Evolutionary conservation across 1,140 invertebrate species (phyloP), one percentile per base, ranked within the genome.

Genomic region (Lepidurus arcticus): DNA sequence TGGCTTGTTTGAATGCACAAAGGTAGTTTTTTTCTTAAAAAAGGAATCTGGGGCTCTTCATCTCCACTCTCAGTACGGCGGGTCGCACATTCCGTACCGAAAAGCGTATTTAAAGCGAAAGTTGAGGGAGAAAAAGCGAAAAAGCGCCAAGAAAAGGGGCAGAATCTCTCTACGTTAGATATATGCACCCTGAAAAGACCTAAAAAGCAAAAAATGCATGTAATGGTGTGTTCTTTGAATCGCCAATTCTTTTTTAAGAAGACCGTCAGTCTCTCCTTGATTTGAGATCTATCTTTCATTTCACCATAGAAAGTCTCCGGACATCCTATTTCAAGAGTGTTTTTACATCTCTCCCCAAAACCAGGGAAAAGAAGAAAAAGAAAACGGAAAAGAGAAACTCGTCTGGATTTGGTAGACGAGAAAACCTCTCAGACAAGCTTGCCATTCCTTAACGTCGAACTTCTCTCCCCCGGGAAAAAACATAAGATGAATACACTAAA

Each of bases 261-360:
- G 53, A 65, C 53, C 53, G 53, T 65, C 53, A 65, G 53, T 65
- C 53, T 65, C 13, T 65, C 53, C 53, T 65, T 65, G 53, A 65
- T 65, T 65, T 65, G 53, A 21, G 53, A 65, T 65, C 53, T 65
- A 65, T 65, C 53, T 65, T 65, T 65, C 53, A 65, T 16, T 65
- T 65, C 13, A 13, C 53, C 13, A 65, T 65, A n/a, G 53, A 65
- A 21, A 65, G 53, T 65, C 6, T 65, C 53, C 53, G 53, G 53
- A 65, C 53, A 65, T 65, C 9, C 53, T 65, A 65, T 65, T 65
- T 65, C 13, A 65, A 7, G 6, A 65, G 53, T 65, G 21, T 7
- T 65, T 65, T 65, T 65, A 65, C 13, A 65, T 65, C 53, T 21
- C 21, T 13, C 13, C 6, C 7, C 6, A 16, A 16, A 13, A n/a